Conservation (phyloP, 2,113 vertebrate species). For the Zootoca vivipara region DNA sequence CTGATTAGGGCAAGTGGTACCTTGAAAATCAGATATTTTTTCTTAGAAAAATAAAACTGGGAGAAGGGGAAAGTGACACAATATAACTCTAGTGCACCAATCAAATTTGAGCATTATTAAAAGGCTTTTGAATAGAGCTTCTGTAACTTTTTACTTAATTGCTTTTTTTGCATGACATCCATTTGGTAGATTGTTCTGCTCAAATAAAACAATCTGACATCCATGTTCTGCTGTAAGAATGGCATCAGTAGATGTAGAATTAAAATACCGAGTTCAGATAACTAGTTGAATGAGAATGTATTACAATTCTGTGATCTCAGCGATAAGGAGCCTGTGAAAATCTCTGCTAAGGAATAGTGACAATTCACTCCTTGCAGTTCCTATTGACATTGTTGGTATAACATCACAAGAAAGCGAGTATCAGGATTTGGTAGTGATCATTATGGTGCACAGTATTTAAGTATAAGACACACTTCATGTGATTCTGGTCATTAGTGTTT, state of each 20-base stretch:
- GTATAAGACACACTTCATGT: neutral
- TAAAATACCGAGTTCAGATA: neutral
- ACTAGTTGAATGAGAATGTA: neutral
- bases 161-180: neutral
- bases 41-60: neutral
- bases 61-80: neutral
- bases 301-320: neutral
- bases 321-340: neutral
- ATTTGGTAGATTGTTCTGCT: neutral
- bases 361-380: neutral
- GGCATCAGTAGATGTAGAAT: neutral
- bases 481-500: neutral
- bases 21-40: slow-evolving; percentile 8
- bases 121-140: neutral
- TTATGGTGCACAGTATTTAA: neutral
- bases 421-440: neutral
- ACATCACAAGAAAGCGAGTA: neutral
- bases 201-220: neutral
- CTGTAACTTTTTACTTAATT: neutral
- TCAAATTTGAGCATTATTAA: neutral
- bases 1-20: neutral
- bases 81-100: neutral
- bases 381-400: neutral
- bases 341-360: neutral
- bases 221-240: neutral